phyloP scores from a whole-genome alignment of 2,888 invertebrate genomes.

The Xestia xanthographa region DNA sequence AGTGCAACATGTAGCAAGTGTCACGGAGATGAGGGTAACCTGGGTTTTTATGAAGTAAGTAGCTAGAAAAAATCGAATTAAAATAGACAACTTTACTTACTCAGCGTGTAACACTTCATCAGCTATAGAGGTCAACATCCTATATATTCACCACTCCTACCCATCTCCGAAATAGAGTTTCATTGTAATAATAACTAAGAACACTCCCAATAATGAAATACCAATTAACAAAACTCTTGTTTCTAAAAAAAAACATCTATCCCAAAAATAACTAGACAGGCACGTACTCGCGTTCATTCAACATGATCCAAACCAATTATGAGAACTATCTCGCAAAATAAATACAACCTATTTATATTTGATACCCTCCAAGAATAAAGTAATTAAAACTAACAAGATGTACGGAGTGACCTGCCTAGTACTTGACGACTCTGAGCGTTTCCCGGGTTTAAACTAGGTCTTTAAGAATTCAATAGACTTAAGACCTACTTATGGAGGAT shows the following conservation, averaged over 20 bases:
- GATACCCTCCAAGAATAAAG: conserved; percentile 26
- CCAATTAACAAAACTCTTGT: background rate
- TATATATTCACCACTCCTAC: background rate
- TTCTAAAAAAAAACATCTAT: background rate
- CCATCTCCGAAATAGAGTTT: background rate
- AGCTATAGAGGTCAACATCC: background rate
- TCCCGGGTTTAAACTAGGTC: background rate
- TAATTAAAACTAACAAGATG: conserved; percentile 48
- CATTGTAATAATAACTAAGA: background rate
- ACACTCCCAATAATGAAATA: background rate
- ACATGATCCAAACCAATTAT: conserved; percentile 17
- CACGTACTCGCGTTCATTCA: background rate
- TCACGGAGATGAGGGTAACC: background rate
- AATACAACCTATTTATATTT: conserved; percentile 38
- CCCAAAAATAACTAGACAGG: background rate
- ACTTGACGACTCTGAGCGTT: conserved; percentile 6
- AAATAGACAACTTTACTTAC: too few relatives aligned
- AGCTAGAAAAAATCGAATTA: background rate
- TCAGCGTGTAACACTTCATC: background rate
- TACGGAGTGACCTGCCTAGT: conserved; percentile 5
- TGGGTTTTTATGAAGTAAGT: background rate
- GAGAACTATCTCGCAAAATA: conserved; percentile 13
- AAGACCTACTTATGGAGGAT: conserved; percentile 1
- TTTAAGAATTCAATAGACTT: conserved; percentile 8
- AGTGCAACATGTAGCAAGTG: too few relatives aligned